Percentiles rank a stretch among this genome's conserved stretches.
phyloP scores from a whole-genome alignment of 2,113 vertebrate species.

The Taxidea taxus region DNA sequence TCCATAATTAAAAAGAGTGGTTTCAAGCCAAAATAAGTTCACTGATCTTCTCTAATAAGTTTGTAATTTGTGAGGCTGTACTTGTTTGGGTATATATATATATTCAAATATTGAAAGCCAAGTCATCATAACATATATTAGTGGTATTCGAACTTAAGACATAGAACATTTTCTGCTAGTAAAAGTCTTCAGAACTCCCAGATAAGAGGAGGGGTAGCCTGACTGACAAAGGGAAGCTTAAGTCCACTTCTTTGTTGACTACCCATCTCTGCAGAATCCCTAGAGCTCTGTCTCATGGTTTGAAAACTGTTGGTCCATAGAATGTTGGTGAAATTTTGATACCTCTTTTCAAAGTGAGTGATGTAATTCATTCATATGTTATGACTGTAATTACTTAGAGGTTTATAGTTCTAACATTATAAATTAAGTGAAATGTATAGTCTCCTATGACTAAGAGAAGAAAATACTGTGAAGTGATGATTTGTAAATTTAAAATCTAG shows the following conservation, averaged over 20 bases:
- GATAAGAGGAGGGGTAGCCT: not conserved
- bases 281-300: not conserved
- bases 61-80: not conserved
- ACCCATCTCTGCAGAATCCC: not conserved
- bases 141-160: not conserved
- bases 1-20: not conserved
- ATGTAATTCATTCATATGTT: not conserved
- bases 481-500: constrained; percentile 31
- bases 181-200: constrained; percentile 1
- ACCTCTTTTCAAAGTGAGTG: constrained; percentile 11
- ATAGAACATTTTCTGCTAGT: not conserved
- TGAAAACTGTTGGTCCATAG: not conserved
- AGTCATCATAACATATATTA: not conserved
- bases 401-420: constrained; percentile 13
- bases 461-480: not conserved
- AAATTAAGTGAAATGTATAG: not conserved
- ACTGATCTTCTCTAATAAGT: not conserved
- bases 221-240: not conserved
- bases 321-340: not conserved
- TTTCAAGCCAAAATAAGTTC: constrained; percentile 12
- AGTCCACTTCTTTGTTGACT: not conserved
- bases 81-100: not conserved
- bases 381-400: not conserved
- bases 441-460: not conserved
- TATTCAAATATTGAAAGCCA: not conserved